Percentiles rank a stretch among this genome's conserved stretches.
Evolutionary conservation across 2,888 invertebrate species (phyloP).

Genomic region (Ypsolopha scabrella): DNA sequence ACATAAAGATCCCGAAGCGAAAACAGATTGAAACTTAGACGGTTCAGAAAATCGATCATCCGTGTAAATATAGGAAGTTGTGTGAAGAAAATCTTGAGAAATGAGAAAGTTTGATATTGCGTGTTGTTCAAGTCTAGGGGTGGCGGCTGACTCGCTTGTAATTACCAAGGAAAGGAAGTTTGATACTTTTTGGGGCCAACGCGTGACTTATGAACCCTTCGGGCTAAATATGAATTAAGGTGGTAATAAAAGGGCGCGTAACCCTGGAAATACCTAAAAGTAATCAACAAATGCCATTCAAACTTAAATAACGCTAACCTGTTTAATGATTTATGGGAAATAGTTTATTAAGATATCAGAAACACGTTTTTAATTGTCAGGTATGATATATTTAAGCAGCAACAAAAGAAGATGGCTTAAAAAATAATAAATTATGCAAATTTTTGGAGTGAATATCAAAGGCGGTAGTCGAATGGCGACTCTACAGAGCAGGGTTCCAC

Average conservation of each 20-base stretch:
- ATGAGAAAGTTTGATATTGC: constrained; percentile 40
- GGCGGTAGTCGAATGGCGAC: constrained; percentile 20
- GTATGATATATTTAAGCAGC: background rate
- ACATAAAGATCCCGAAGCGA: background rate
- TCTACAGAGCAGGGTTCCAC: constrained; percentile 41
- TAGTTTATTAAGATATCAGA: background rate
- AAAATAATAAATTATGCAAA: constrained; percentile 13
- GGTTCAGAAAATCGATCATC: background rate
- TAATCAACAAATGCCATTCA: constrained; percentile 15
- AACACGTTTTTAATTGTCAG: background rate
- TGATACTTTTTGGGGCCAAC: constrained; percentile 44
- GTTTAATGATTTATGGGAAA: constrained; percentile 1
- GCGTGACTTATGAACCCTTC: constrained; percentile 47
- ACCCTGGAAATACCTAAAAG: constrained; percentile 27
- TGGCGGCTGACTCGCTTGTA: constrained; percentile 48
- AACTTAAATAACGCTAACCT: constrained; percentile 5
- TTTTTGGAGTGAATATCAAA: constrained; percentile 9
- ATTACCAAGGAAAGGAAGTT: constrained; percentile 53
- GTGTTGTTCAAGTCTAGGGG: constrained; percentile 33
- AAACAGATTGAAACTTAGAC: background rate
- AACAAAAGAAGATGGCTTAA: background rate
- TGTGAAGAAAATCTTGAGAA: background rate
- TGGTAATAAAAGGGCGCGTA: constrained; percentile 45
- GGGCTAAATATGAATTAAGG: constrained; percentile 34
- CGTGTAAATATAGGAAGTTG: background rate